phyloP scores from a whole-genome alignment of 2,113 vertebrate genomes.

The Sphyrna mokarran region DNA sequence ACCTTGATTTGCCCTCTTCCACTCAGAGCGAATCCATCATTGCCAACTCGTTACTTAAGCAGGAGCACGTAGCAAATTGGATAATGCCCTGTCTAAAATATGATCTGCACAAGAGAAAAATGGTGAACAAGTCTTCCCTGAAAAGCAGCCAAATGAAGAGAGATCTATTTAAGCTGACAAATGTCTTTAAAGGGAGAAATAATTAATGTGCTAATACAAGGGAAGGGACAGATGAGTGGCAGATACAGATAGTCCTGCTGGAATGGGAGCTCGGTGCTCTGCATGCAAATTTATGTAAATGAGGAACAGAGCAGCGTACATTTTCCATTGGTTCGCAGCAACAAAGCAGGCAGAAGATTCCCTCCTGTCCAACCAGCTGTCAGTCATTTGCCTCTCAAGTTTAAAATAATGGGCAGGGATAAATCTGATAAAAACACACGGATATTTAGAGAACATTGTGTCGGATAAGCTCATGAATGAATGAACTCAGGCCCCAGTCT shows the following conservation, averaged over 20 bases:
- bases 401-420: background rate
- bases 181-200: background rate
- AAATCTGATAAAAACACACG: background rate
- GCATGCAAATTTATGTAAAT: background rate
- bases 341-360: background rate
- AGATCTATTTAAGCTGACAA: constrained; percentile 1
- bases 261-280: background rate
- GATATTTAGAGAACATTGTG: background rate
- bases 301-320: background rate
- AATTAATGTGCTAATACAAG: background rate
- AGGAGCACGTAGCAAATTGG: background rate
- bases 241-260: background rate
- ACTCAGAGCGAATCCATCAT: background rate
- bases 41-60: background rate
- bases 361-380: background rate
- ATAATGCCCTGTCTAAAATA: background rate
- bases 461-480: background rate
- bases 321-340: background rate
- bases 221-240: background rate
- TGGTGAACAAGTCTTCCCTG: background rate
- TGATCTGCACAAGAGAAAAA: background rate
- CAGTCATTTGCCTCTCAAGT: background rate
- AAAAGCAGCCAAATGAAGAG: background rate
- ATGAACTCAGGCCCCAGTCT: background rate
- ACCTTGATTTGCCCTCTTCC: background rate